Evolutionary conservation across 2,797 vertebrate genomes (phyloP), one percentile per base, ranked within the genome.

Genomic region (Alauda arvensis): DNA sequence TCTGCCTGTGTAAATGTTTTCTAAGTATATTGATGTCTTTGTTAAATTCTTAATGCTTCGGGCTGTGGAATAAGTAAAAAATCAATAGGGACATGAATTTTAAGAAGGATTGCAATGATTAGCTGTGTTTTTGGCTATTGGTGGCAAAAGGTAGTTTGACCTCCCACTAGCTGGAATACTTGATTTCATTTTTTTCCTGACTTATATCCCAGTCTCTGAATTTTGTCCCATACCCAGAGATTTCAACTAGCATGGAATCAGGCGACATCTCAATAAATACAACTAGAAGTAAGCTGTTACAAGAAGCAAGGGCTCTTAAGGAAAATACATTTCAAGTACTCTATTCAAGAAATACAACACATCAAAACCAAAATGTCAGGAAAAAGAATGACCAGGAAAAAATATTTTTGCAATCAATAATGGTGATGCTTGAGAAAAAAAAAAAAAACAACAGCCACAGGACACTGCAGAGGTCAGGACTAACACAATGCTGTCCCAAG

Each of bases 21-120:
- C 24, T 28, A 82, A 90, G 20, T 23, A 65, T 63, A 85, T 81
- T 69, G 88, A 90, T 67, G 57, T 66, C 37, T 88, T 45, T 57
- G 72, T 84, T 93, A 83, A 89, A 90, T 88, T 93, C 68, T 85
- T 92, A 78, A 87, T 90, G 88, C 49, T 79, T 85, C 74, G 34
- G 14, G 57, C 68, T 90, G 82, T 39, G 29, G 51, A 83, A 25
- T 83, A 88, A 90, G 75, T 70, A 0, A 77, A 92, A 88, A 88
- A 92, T 87, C 79, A 92, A 93, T 81, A 78, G 4, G 9, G 70
- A 40, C 18, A 81, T 77, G 82, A 48, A 78, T 90, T 81, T 83
- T 65, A 77, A 87, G 87, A 49, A 80, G n/a, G 20, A 61, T 6
- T 70, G n/a, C 37, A 83, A 77, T 31, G 25, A 83, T 48, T 79